Evolutionary conservation across 2,797 vertebrate species (phyloP).

Genomic region (Salmo trutta): DNA sequence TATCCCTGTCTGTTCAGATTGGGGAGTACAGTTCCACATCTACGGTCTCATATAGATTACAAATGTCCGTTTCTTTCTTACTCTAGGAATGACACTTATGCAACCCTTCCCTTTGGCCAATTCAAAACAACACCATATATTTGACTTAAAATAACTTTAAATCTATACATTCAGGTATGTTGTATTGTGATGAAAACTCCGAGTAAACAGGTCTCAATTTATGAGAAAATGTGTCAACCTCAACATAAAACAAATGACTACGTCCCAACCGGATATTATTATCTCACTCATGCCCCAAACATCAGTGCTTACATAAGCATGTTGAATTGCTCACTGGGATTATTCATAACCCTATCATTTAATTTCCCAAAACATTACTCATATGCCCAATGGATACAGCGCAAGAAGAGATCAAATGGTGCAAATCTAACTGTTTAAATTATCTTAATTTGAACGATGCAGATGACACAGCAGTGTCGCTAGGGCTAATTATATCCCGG

Average conservation of each 20-base stretch:
- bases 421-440: constrained; percentile 12
- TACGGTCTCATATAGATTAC: neutral
- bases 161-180: neutral
- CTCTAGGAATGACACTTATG: neutral
- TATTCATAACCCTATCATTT: constrained; percentile 21
- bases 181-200: neutral
- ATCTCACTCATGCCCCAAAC: neutral
- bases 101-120: neutral
- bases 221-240: neutral
- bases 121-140: neutral
- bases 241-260: neutral
- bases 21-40: neutral
- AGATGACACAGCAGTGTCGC: constrained; percentile 31
- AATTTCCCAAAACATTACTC: constrained; percentile 35
- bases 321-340: constrained; percentile 40
- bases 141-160: neutral
- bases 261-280: neutral
- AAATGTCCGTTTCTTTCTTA: neutral
- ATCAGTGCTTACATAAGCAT: constrained; percentile 41
- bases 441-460: constrained; percentile 38
- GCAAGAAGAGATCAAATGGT: neutral
- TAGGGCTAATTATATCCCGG: neutral
- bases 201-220: neutral
- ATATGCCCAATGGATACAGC: constrained; percentile 27
- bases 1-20: no score